Evolutionary conservation across 1,140 invertebrate species (phyloP).

Genomic region (Lethocerus indicus): DNA sequence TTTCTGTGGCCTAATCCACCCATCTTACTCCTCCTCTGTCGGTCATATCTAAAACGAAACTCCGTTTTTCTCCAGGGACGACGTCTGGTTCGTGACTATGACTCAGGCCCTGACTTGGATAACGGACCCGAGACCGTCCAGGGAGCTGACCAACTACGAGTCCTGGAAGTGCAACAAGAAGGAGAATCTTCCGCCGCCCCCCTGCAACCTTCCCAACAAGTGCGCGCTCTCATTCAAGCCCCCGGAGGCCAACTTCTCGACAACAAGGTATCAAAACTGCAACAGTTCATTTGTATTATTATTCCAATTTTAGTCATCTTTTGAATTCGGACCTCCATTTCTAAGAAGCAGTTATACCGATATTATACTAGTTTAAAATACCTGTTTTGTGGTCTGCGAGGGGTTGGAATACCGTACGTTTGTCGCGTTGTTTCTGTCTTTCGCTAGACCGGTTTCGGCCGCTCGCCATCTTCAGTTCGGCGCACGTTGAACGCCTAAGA

Average conservation of each 20-base stretch:
- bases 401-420: too few relatives aligned
- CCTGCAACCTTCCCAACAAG: slow-evolving; percentile 69
- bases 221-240: slow-evolving; percentile 68
- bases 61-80: slow-evolving; percentile 35
- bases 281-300: too few relatives aligned
- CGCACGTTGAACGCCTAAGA: too few relatives aligned
- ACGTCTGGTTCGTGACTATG: slow-evolving; percentile 81
- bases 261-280: slow-evolving; percentile 41
- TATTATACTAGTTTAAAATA: too few relatives aligned
- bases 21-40: background rate
- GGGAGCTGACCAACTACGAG: slow-evolving; percentile 51
- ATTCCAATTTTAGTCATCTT: too few relatives aligned
- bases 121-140: slow-evolving; percentile 61
- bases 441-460: too few relatives aligned
- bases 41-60: background rate
- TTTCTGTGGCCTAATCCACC: background rate
- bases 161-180: slow-evolving; percentile 65
- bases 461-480: too few relatives aligned
- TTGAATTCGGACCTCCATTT: too few relatives aligned
- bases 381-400: too few relatives aligned
- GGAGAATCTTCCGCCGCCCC: slow-evolving; percentile 42
- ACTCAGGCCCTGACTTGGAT: slow-evolving; percentile 83
- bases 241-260: slow-evolving; percentile 52
- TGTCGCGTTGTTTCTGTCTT: too few relatives aligned
- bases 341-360: too few relatives aligned